These are phyloP conservation scores for Mesembrinibis cayennensis DNA, from an alignment of 2,113 vertebrate genomes.

Conservation along the genomic window DNA sequence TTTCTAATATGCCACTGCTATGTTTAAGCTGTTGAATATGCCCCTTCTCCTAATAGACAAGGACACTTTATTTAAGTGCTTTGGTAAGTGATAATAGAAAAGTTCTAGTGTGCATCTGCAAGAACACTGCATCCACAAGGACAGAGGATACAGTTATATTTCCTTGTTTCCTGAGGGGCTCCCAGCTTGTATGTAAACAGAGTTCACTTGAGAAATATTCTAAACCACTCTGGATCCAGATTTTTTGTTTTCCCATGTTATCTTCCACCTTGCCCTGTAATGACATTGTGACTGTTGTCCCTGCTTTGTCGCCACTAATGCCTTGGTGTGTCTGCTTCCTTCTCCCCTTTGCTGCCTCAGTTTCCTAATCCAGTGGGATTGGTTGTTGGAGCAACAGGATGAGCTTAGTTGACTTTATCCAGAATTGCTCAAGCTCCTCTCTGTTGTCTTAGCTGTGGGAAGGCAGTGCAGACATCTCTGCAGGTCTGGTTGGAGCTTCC, in stretches of 20 bases:
- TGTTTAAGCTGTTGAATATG: background rate
- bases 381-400: background rate
- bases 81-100: constrained; percentile 47
- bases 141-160: constrained; percentile 4
- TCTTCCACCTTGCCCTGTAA: background rate
- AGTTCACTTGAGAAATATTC: background rate
- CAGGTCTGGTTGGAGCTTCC: background rate
- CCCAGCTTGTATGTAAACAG: background rate
- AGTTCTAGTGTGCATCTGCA: background rate
- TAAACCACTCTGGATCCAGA: background rate
- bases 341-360: background rate
- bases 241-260: background rate
- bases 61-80: background rate
- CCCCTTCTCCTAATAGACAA: constrained; percentile 10
- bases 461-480: background rate
- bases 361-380: background rate
- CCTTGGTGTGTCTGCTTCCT: background rate
- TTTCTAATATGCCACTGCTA: background rate
- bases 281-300: background rate
- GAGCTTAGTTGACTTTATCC: background rate
- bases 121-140: background rate
- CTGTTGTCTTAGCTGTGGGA: background rate
- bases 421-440: background rate
- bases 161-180: background rate
- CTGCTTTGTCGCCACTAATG: background rate